Evolutionary conservation across 2,888 invertebrate species (phyloP).

Genomic region (Axea sp.): DNA sequence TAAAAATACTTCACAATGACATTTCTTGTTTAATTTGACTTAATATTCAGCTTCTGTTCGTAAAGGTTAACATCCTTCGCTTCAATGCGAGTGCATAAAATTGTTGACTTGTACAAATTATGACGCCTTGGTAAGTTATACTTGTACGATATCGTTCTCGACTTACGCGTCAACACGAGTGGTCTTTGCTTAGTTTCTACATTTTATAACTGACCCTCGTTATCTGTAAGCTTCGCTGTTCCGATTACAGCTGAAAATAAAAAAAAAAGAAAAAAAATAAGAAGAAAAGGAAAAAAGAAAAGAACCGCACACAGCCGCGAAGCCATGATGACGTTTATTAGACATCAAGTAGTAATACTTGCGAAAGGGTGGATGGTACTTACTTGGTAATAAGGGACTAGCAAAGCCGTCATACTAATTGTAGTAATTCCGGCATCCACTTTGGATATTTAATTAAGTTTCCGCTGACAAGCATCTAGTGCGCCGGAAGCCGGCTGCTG

Average conservation of each 20-base stretch:
- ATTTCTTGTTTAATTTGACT: slow-evolving; percentile 10
- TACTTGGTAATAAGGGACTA: slow-evolving; percentile 65
- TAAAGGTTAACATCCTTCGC: slow-evolving; percentile 17
- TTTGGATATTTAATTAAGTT: slow-evolving; percentile 80
- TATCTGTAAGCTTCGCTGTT: slow-evolving; percentile 62
- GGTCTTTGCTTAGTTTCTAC: slow-evolving; percentile 52
- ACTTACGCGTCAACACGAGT: slow-evolving; percentile 42
- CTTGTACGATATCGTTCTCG: slow-evolving; percentile 42
- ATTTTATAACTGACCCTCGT: slow-evolving; percentile 68
- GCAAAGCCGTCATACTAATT: slow-evolving; percentile 78
- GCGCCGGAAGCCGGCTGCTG: slow-evolving; percentile 61
- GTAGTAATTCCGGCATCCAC: slow-evolving; percentile 78
- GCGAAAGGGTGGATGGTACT: slow-evolving; percentile 72
- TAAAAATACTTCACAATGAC: slow-evolving; percentile 11
- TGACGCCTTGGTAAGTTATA: slow-evolving; percentile 41
- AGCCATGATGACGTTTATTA: slow-evolving; percentile 77
- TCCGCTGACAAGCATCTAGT: slow-evolving; percentile 77
- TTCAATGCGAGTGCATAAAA: slow-evolving; percentile 32
- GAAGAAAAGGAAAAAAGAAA: slow-evolving; percentile 1
- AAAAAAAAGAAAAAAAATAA: slow-evolving; percentile 46
- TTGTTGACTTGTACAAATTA: slow-evolving; percentile 27
- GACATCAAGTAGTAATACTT: slow-evolving; percentile 79
- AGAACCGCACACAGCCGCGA: slow-evolving; percentile 65
- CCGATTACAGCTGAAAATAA: slow-evolving; percentile 64
- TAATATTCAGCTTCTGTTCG: slow-evolving; percentile 15